Conservation (phyloP, 2,113 vertebrate species). For the Eira barbara region DNA sequence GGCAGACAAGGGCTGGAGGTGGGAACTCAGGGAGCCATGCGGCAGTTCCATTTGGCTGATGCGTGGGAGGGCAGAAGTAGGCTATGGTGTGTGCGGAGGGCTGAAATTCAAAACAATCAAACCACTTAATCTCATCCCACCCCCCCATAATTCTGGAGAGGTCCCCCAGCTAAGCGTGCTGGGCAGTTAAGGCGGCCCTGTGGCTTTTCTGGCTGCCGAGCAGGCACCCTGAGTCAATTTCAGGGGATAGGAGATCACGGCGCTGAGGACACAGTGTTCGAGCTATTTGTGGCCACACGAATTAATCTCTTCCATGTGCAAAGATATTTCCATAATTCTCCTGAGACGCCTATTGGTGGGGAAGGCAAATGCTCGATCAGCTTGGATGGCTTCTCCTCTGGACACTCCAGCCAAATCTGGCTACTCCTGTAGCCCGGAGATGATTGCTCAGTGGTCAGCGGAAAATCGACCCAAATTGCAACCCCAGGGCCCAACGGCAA, state of each 20-base stretch:
- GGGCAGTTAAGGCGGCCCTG: constrained; percentile 49
- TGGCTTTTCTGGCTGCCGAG: constrained; percentile 72
- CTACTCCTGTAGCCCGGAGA: constrained; percentile 5
- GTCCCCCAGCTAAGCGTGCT: background rate
- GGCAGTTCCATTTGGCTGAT: background rate
- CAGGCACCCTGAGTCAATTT: constrained; percentile 67
- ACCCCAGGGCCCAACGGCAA: background rate
- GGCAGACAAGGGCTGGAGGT: background rate
- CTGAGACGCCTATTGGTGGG: constrained; percentile 62
- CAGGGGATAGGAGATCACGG: constrained; percentile 67
- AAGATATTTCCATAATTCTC: constrained; percentile 66
- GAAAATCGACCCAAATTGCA: constrained; percentile 7
- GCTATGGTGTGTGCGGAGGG: background rate
- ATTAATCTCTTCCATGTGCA: constrained; percentile 84
- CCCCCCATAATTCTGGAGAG: background rate
- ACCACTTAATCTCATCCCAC: background rate
- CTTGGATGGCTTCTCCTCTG: constrained; percentile 59
- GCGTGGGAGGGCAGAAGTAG: background rate
- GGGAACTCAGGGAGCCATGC: background rate
- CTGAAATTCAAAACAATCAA: background rate
- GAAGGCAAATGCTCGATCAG: constrained; percentile 54
- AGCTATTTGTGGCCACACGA: constrained; percentile 71
- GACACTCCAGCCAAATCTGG: constrained; percentile 12
- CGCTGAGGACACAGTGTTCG: constrained; percentile 72
- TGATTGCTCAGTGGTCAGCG: background rate